phyloP scores from a whole-genome alignment of 2,888 invertebrate genomes.

The Torymus auratus region DNA sequence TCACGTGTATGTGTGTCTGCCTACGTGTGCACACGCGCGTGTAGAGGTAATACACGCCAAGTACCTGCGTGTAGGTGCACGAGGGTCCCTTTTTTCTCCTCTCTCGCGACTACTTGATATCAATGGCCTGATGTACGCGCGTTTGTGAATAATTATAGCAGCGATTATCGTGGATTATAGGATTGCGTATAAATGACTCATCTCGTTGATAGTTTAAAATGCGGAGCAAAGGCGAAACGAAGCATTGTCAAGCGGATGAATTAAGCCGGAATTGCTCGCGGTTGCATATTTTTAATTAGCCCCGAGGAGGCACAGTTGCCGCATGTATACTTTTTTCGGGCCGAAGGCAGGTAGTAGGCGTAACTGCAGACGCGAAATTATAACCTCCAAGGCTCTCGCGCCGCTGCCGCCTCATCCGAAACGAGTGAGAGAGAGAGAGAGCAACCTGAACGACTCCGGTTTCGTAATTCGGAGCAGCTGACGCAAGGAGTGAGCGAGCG shows the following conservation, averaged over 20 bases:
- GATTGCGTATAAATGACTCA: neutral
- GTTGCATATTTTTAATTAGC: neutral
- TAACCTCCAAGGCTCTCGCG: conserved; percentile 18
- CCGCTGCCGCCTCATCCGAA: neutral
- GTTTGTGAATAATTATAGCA: neutral
- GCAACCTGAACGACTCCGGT: neutral
- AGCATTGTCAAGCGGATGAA: neutral
- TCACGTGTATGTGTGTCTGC: neutral
- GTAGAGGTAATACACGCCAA: too few species aligned
- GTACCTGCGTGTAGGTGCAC: too few species aligned
- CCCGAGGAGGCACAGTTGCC: neutral
- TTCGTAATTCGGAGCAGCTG: conserved; percentile 14
- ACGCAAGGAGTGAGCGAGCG: neutral
- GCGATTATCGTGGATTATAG: neutral
- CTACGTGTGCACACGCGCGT: too few species aligned
- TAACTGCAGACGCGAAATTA: conserved; percentile 13
- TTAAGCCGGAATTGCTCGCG: conserved; percentile 1
- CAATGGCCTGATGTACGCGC: too few species aligned
- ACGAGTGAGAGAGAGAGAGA: neutral
- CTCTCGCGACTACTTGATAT: too few species aligned
- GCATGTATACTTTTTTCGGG: too few species aligned
- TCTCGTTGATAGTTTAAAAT: conserved; percentile 1
- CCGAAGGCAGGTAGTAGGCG: too few species aligned
- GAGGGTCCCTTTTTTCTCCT: too few species aligned
- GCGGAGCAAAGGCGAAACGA: neutral